Base-by-base conservation (phyloP, 2,888 invertebrate genomes). In the Cactoblastis cactorum region DNA sequence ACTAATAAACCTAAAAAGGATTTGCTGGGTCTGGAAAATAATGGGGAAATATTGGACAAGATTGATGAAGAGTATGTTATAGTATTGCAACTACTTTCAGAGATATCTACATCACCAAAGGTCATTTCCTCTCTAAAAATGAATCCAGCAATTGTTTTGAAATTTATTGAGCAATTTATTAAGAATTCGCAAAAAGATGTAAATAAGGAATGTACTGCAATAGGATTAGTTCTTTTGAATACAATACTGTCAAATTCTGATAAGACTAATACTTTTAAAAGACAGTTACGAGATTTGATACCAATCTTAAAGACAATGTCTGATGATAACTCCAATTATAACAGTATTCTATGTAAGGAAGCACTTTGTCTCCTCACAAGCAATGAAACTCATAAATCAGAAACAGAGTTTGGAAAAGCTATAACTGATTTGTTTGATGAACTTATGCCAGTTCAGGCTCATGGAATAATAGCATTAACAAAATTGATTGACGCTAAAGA, bases 381-480 rank as follows among this genome's bases (percentile, higher is more conserved):
- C 51, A 74, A 73, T 32, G 59, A 58, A 47, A 53, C 61, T 9
- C 52, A 64, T 19, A 60, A 69, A 54, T 54, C 58, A 1, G 67
- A 78, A 11, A 75, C 90, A 47, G 80, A 88, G 38, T 92, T 92
- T 65, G 91, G 92, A 53, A 88, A 91, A 63, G 95, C 95, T 0
- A 71, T 96, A 50, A 77, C 90, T 47, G 93, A 95, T 74, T 83
- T 94, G 15, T 92, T 91, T 66, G 94, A 95, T 83, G 90, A 92
- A 19, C 71, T 95, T 51, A 75, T 97, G 43, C 96, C 96, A n/a
- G 92, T 95, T 0, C 91, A 94, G 72, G 96, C 95, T 9, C 96
- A 97, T 80, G 97, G 94, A 5, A 83, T 97, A 33, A 92, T 96
- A 61, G 83, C 91, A 45, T 77, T 97, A 12, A 92, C 92, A 12